These are phyloP conservation scores for Tetragonula clypearis DNA, from an alignment of 1,140 invertebrate genomes.

Conservation along the genomic window DNA sequence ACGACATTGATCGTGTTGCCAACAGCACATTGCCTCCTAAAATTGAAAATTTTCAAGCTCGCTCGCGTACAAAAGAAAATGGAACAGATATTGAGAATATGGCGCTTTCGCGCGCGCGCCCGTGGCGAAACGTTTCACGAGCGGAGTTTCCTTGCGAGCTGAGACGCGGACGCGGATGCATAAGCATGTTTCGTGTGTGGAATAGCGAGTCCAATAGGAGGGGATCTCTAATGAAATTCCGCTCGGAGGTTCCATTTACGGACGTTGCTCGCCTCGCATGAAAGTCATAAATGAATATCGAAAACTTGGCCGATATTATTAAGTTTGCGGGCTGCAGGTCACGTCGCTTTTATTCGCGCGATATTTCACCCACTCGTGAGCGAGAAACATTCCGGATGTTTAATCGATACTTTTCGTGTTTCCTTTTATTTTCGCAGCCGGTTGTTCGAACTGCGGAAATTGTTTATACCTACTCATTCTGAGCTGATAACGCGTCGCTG, in stretches of 20 bases:
- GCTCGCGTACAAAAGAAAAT: constrained; percentile 11
- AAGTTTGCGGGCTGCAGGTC: not conserved
- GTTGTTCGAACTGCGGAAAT: not conserved
- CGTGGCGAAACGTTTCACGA: not conserved
- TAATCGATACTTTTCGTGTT: not conserved
- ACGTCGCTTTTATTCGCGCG: not conserved
- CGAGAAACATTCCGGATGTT: not conserved
- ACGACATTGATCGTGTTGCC: constrained; percentile 24
- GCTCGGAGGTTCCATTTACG: constrained; percentile 5
- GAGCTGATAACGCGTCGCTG: not conserved
- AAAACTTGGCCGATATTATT: constrained; percentile 5
- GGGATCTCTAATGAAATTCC: constrained; percentile 39
- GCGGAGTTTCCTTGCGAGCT: constrained; percentile 9
- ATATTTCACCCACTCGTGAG: not conserved
- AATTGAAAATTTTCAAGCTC: constrained; percentile 40
- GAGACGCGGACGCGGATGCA: not conserved
- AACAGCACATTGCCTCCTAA: constrained; percentile 6
- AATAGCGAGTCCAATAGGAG: not conserved
- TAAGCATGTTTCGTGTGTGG: constrained; percentile 32
- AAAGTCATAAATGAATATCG: constrained; percentile 11
- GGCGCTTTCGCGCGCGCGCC: not conserved
- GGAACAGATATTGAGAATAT: constrained; percentile 7
- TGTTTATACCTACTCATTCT: not conserved
- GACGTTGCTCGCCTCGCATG: not conserved
- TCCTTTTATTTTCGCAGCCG: not conserved